Evolutionary conservation across 2,888 invertebrate species (phyloP).

Genomic region (Meliscaeva auricollis): DNA sequence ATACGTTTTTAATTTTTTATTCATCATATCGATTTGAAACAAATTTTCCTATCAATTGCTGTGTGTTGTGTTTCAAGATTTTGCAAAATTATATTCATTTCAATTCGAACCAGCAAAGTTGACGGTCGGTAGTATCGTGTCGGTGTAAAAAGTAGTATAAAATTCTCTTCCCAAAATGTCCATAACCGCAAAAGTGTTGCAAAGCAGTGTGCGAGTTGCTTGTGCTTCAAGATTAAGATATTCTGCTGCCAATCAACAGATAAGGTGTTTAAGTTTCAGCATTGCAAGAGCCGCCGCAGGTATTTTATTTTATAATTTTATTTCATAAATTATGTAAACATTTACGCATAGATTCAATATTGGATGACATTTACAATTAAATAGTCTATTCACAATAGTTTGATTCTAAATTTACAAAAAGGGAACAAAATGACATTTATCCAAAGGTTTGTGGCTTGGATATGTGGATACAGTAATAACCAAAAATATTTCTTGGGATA

Average conservation of each 20-base stretch:
- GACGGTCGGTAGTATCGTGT: constrained; percentile 33
- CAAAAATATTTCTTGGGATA: constrained; percentile 12
- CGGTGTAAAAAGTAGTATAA: not conserved
- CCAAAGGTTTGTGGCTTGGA: not conserved
- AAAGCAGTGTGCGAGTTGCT: constrained; percentile 77
- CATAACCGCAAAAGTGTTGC: constrained; percentile 79
- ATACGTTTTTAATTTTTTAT: constrained; percentile 26
- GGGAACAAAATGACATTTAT: constrained; percentile 44
- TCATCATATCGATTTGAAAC: constrained; percentile 14
- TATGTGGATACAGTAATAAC: constrained; percentile 36
- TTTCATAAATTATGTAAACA: constrained; percentile 68
- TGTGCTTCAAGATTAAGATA: constrained; percentile 68
- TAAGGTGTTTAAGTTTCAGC: constrained; percentile 79
- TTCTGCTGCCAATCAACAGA: constrained; percentile 68
- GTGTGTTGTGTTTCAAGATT: constrained; percentile 24
- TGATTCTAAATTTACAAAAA: not conserved
- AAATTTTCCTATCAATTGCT: constrained; percentile 24
- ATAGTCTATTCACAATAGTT: constrained; percentile 45
- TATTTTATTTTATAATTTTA: constrained; percentile 76
- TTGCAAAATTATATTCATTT: constrained; percentile 75
- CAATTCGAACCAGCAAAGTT: constrained; percentile 65
- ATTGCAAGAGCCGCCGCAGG: constrained; percentile 78
- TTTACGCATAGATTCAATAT: too few relatives aligned
- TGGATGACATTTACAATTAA: constrained; percentile 11
- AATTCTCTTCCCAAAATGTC: constrained; percentile 78